phyloP scores from a whole-genome alignment of 2,113 vertebrate genomes.

The Xyliphius kryptos region DNA sequence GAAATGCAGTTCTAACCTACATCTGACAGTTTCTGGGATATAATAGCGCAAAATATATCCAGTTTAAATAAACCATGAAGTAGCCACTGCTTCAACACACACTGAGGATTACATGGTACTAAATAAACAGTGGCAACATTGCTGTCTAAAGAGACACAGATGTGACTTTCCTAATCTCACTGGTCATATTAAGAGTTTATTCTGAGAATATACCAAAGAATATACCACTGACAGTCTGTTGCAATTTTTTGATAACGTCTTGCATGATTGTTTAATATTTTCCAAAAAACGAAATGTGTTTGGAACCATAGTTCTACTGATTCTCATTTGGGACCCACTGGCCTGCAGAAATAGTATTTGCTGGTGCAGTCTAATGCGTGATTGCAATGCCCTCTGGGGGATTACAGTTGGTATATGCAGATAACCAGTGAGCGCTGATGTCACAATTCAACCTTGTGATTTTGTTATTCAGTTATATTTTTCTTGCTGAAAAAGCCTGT shows the following conservation, averaged over 20 bases:
- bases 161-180: conserved; percentile 48
- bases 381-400: conserved; percentile 60
- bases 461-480: background rate
- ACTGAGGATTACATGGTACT: conserved; percentile 33
- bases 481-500: conserved; percentile 3
- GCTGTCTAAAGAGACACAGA: conserved; percentile 38
- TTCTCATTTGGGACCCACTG: background rate
- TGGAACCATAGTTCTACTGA: background rate
- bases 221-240: too few relatives aligned
- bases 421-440: background rate
- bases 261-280: too few relatives aligned
- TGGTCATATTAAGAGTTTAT: background rate
- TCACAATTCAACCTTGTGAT: background rate
- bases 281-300: too few relatives aligned
- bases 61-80: conserved; percentile 29
- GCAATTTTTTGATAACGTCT: too few relatives aligned
- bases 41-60: conserved; percentile 23
- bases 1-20: too few relatives aligned
- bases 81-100: conserved; percentile 25
- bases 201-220: background rate
- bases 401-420: conserved; percentile 44
- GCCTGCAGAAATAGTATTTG: background rate
- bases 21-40: conserved; percentile 20
- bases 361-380: conserved; percentile 31
- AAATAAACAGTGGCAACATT: conserved; percentile 30